These are phyloP conservation scores for Bujurquina vittata DNA, from an alignment of 2,113 vertebrate species.

Conservation along the genomic window DNA sequence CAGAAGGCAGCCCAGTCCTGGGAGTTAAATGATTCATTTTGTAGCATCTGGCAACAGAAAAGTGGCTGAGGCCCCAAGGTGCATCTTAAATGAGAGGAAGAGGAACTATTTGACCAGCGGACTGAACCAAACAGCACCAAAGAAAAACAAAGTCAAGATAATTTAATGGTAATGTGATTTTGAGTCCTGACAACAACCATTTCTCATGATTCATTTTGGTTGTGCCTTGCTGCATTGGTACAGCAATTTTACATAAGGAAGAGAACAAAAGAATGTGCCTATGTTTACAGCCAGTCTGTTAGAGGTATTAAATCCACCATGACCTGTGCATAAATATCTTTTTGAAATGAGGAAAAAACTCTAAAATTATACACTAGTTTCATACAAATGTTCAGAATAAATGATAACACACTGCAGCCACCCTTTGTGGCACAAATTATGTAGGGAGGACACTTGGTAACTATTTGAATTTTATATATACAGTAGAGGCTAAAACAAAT, in stretches of 20 bases:
- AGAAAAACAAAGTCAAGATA: background rate
- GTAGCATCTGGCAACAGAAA: background rate
- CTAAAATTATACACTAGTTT: background rate
- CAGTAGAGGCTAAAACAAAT: background rate
- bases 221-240: background rate
- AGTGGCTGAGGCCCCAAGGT: background rate
- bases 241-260: background rate
- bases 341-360: background rate
- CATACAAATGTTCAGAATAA: background rate
- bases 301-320: background rate
- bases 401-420: background rate
- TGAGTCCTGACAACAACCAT: background rate
- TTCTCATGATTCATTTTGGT: background rate
- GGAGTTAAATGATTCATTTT: slow-evolving; percentile 31
- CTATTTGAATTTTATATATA: background rate
- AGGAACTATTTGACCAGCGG: background rate
- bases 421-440: background rate
- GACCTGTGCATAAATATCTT: background rate
- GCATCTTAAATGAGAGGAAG: background rate
- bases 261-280: background rate
- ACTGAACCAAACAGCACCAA: background rate
- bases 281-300: background rate
- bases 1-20: background rate
- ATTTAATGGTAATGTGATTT: background rate
- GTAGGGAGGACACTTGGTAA: background rate